phyloP scores from a whole-genome alignment of 2,797 vertebrate species.

The Pipistrellus pipistrellus region DNA sequence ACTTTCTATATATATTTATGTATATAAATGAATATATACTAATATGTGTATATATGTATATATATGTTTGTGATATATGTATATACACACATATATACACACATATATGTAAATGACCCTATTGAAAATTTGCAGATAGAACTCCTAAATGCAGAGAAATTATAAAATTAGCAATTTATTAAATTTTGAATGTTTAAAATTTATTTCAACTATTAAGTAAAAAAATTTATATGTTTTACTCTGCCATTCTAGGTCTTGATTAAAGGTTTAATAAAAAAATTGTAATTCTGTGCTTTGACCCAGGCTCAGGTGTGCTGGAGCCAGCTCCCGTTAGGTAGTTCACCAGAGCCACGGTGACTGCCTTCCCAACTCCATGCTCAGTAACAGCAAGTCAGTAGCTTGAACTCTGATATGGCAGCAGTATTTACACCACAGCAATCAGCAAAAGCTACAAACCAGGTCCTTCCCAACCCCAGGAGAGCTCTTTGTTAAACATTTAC shows the following conservation, averaged over 20 bases:
- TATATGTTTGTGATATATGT: not conserved
- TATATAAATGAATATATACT: not conserved
- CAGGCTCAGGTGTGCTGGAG: not conserved
- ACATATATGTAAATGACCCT: not conserved
- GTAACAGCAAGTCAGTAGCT: rapidly evolving
- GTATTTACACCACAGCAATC: not conserved
- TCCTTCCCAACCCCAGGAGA: not conserved
- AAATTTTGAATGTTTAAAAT: not conserved
- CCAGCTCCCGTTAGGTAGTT: not conserved
- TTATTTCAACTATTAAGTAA: not conserved
- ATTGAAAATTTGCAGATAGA: not conserved
- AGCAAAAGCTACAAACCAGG: not conserved
- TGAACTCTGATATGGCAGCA: rapidly evolving
- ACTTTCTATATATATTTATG: no score
- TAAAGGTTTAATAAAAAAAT: not conserved
- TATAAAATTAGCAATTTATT: not conserved
- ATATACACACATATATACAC: not conserved
- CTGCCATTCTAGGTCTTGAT: not conserved
- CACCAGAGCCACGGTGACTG: not conserved
- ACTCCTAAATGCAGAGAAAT: not conserved
- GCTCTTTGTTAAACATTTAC: rapidly evolving
- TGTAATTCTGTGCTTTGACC: no score
- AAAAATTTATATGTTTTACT: not conserved
- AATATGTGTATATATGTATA: no score
- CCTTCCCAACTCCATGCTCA: no score